These are phyloP conservation scores for Masnerella sp. DNA, from an alignment of 2,888 invertebrate genomes.

Conservation along the genomic window DNA sequence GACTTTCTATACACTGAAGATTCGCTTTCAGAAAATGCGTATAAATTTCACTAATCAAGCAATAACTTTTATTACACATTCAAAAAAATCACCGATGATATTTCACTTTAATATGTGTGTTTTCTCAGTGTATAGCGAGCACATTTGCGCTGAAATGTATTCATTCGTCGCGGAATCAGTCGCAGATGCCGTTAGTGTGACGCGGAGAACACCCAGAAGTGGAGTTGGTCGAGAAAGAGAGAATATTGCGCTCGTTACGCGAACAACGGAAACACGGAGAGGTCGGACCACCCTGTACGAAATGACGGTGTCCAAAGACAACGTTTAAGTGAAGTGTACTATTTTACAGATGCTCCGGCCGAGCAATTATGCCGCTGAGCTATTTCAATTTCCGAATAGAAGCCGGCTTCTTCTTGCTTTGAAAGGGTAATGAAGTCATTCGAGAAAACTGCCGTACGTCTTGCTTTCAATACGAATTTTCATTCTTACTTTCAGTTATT, in stretches of 20 bases:
- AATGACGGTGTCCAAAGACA: constrained; percentile 45
- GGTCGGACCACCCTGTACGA: constrained; percentile 53
- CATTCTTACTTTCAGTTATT: too few relatives aligned
- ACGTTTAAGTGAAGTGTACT: constrained; percentile 35
- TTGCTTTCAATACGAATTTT: too few relatives aligned
- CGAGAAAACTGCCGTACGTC: neutral
- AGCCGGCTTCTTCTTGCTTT: constrained; percentile 3
- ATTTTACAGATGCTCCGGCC: constrained; percentile 45
- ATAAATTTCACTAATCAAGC: too few relatives aligned
- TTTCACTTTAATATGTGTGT: too few relatives aligned
- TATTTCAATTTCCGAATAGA: constrained; percentile 46
- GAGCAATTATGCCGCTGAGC: constrained; percentile 33
- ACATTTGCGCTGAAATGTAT: constrained; percentile 35
- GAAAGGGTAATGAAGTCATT: constrained; percentile 29
- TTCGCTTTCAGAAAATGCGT: too few relatives aligned
- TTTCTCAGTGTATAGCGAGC: too few relatives aligned
- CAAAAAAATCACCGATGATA: too few relatives aligned
- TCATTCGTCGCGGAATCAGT: constrained; percentile 24
- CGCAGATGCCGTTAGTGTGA: constrained; percentile 48
- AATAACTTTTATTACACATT: too few relatives aligned
- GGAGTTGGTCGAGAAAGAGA: constrained; percentile 14
- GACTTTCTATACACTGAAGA: too few relatives aligned
- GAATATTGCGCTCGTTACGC: constrained; percentile 34
- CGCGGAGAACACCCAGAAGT: constrained; percentile 48
- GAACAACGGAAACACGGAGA: constrained; percentile 33